A percentile compares a stretch with the other conserved stretches of the same genome.
phyloP scores from a whole-genome alignment of 2,113 vertebrate genomes.

The Takifugu flavidus region DNA sequence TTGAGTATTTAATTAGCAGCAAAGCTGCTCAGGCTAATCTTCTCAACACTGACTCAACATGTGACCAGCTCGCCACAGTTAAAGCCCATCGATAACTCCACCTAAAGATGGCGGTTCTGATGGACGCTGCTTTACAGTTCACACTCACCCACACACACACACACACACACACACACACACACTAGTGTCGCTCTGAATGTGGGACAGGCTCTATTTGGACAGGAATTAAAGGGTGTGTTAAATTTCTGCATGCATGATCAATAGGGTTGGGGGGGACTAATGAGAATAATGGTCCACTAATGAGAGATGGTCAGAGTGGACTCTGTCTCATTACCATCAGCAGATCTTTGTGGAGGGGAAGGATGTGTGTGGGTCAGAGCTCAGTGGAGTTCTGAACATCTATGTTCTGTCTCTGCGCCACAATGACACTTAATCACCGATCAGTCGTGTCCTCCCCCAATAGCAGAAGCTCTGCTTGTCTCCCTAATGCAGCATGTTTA shows the following conservation, averaged over 20 bases:
- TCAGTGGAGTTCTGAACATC: slow-evolving; percentile 47
- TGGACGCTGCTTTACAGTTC: slow-evolving; percentile 11
- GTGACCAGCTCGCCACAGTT: slow-evolving; percentile 67
- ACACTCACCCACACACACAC: neutral
- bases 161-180: slow-evolving; percentile 1
- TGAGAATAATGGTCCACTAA: slow-evolving; percentile 54
- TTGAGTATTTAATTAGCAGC: slow-evolving; percentile 80
- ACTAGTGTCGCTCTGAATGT: slow-evolving; percentile 43
- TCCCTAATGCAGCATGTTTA: slow-evolving; percentile 66
- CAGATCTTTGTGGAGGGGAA: slow-evolving; percentile 52
- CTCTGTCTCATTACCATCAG: slow-evolving; percentile 68
- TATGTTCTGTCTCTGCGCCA: slow-evolving; percentile 56
- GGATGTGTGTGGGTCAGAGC: slow-evolving; percentile 35
- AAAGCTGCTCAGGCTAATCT: slow-evolving; percentile 74
- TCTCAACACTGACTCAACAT: slow-evolving; percentile 75
- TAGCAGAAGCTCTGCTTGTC: slow-evolving; percentile 72
- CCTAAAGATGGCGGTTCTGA: neutral
- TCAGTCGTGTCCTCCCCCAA: slow-evolving; percentile 71
- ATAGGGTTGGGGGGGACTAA: slow-evolving; percentile 66
- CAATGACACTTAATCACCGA: slow-evolving; percentile 75
- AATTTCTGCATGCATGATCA: slow-evolving; percentile 81
- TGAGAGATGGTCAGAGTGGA: slow-evolving; percentile 61
- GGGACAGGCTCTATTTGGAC: slow-evolving; percentile 68
- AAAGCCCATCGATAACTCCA: slow-evolving; percentile 57
- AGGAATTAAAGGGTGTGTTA: slow-evolving; percentile 73